These are phyloP conservation scores for Litocranius walleri DNA, from an alignment of 2,113 vertebrate species.

Conservation along the genomic window DNA sequence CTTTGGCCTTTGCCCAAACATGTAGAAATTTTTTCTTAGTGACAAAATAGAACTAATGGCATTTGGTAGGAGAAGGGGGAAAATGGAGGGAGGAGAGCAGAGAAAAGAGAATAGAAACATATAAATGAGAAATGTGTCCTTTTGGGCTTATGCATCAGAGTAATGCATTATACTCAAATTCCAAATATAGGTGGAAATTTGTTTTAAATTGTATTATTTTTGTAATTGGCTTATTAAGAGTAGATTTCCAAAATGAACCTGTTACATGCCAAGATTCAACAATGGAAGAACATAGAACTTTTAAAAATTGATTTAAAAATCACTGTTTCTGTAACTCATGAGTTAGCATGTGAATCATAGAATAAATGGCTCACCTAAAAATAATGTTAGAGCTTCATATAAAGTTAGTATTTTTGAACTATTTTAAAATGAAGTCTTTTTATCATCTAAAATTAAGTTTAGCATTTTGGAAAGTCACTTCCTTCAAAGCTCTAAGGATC, in stretches of 20 bases:
- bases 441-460: not conserved
- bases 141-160: not conserved
- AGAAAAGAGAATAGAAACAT: not conserved
- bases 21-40: conserved; percentile 49
- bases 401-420: not conserved
- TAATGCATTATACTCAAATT: not conserved
- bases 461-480: conserved; percentile 1
- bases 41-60: conserved; percentile 45
- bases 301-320: not conserved
- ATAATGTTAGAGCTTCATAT: not conserved
- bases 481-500: not conserved
- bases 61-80: not conserved
- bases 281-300: not conserved
- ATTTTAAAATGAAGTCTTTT: not conserved
- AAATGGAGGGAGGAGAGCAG: not conserved
- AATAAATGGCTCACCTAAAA: conserved; percentile 4
- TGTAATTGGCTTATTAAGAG: conserved; percentile 8
- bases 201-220: not conserved
- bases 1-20: conserved; percentile 22
- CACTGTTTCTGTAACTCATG: not conserved
- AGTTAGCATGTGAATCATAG: conserved; percentile 12
- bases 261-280: not conserved
- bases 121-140: not conserved
- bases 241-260: not conserved
- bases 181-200: not conserved